Base-by-base conservation (phyloP, 2,888 invertebrate species). In the Acrobasis suavella region DNA sequence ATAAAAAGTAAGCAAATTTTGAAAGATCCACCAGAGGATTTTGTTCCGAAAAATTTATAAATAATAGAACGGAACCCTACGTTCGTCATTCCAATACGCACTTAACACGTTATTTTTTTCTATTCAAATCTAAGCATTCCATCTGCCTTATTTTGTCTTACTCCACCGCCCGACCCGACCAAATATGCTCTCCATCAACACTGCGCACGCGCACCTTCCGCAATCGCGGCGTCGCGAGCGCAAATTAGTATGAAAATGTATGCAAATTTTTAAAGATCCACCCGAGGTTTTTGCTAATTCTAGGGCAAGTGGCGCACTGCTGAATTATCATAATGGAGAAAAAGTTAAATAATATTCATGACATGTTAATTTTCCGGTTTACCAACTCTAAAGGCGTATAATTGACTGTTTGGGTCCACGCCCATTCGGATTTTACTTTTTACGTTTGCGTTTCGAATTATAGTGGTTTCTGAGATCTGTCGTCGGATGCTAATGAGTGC, bases 271-370 rank as follows among this genome's bases (percentile, higher is more conserved):
- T 81, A 84, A 85, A 86, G 83, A 85, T 85, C 81, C 72, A 77
- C 70, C 72, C 75, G 77, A 74, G 75, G 80, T 83, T 86, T 84
- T 86, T 82, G 82, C 82, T 86, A 83, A 86, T 87, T 83, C 85
- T 87, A 87, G 89, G 86, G 87, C 85, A 82, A 77, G 72, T 71
- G 72, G 72, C 73, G 74, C 73, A 76, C 74, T 79, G 78, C 76
- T 74, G 69, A 71, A 83, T 85, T 83, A 83, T 78, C 82, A 84
- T 87, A 86, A 87, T 85, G 83, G 82, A 80, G 83, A 87, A 88
- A 88, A 89, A 87, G 82, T 86, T 82, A 84, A 89, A 88, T 86
- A 86, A 85, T 89, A 89, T 90, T 90, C 87, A 90, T 89, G 89
- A 87, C 85, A 89, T 88, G 87, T 87, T 88, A 89, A 89, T 89